Evolutionary conservation across 2,888 invertebrate genomes (phyloP), one percentile per base, ranked within the genome.

Genomic region (Ormyrus pomaceus): DNA sequence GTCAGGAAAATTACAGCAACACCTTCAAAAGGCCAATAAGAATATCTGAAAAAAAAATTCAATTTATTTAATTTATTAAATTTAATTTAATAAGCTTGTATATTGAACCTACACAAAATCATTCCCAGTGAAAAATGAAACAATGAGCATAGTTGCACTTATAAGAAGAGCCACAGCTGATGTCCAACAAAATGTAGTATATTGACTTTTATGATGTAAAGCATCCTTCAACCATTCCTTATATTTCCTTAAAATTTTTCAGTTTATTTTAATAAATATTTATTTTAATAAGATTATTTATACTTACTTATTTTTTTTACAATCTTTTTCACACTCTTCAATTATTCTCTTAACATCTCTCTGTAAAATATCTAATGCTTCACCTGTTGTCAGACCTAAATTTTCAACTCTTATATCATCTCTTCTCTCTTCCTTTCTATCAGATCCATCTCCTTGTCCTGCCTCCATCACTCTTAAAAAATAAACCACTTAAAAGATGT

Each of bases 271-370:
- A 19, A 69, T 51, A 58, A 64, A 64, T 9, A 62, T 34, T 34
- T 34, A 34, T 4, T 34, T 34, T 34, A 45, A 19, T 51, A 48
- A 58, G 2, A 73, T 13, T 50, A 6, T 55, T 53, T 70, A 69
- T 19, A 84, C 86, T 82, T 88, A 93, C 93, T 91, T 93, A 84
- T 92, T 92, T 86, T 92, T 93, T 91, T 90, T 88, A 89, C 92
- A 92, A 82, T 93, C 93, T 84, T 93, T 91, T 89, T 94, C 93
- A 88, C 94, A 94, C 82, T 94, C 94, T 65, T 92, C 90, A 79
- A 96, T 91, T 80, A 95, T 93, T 82, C 91, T 90, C 83, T 92
- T 92, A 84, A 96, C 95, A 88, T 96, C 96, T 85, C 94, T 93
- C 85, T 94, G 93, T 80, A 96, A 92, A 87, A 93, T 94, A 83